Conservation (phyloP, 23 tunicate species). For the Ascidia mentula region DNA sequence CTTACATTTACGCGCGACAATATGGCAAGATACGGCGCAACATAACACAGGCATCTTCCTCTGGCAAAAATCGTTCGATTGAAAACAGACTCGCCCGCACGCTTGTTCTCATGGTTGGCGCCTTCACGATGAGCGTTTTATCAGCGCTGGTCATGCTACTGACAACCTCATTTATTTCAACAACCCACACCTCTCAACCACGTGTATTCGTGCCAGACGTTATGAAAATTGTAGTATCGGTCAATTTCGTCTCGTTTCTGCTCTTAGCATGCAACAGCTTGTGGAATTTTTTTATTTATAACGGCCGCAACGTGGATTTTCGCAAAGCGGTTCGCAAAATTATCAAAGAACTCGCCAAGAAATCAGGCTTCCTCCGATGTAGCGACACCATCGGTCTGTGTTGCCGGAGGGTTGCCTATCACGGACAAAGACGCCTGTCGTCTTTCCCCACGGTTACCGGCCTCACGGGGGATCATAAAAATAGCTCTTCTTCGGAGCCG, state of each 20-base stretch:
- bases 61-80: not conserved
- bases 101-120: conserved; percentile 5
- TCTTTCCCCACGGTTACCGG: not conserved
- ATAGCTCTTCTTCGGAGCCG: no score
- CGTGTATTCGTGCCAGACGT: not conserved
- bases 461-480: not conserved
- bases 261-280: conserved; percentile 15
- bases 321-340: not conserved
- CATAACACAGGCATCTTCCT: not conserved
- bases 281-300: conserved; percentile 13
- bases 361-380: not conserved
- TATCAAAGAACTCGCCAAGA: not conserved
- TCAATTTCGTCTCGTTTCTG: not conserved
- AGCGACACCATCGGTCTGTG: not conserved
- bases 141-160: not conserved
- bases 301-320: conserved; percentile 15
- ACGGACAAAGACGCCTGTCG: not conserved
- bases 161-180: not conserved
- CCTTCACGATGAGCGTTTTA: not conserved
- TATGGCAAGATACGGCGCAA: conserved; percentile 10
- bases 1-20: not conserved
- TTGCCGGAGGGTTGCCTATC: not conserved
- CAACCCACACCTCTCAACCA: not conserved
- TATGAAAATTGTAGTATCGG: not conserved
- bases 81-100: conserved; percentile 18